Conservation (phyloP, 2,113 vertebrate species). For the Xerus inauris region DNA sequence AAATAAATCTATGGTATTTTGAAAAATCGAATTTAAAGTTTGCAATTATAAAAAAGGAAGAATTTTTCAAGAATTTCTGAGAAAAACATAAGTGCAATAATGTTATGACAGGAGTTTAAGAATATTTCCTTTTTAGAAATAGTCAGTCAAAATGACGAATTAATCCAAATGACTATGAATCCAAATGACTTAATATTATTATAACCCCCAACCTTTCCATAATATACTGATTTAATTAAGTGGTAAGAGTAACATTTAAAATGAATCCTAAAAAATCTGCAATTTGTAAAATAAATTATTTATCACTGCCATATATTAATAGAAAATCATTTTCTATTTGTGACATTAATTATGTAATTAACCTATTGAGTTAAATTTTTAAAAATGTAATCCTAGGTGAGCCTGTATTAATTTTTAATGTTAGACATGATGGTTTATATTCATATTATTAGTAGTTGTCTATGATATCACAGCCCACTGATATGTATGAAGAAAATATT, state of each 20-base stretch:
- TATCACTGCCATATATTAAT: neutral
- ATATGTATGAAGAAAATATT: neutral
- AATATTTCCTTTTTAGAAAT: neutral
- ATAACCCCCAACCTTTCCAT: neutral
- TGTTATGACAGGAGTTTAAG: neutral
- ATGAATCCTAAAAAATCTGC: neutral
- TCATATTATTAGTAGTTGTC: neutral
- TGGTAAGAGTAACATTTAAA: neutral
- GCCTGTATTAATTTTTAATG: neutral
- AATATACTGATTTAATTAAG: conserved; percentile 61
- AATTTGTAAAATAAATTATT: conserved; percentile 41
- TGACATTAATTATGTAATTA: conserved; percentile 41
- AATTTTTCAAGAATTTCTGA: conserved; percentile 32
- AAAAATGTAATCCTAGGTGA: neutral
- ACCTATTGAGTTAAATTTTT: neutral
- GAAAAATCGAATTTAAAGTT: conserved; percentile 53
- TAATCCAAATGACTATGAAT: conserved; percentile 53
- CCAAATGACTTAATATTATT: conserved; percentile 43
- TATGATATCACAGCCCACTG: neutral
- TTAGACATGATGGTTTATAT: neutral
- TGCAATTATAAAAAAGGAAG: neutral
- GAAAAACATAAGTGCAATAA: neutral
- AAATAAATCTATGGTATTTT: conserved; percentile 54
- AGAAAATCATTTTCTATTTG: conserved; percentile 8
- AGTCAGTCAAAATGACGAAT: conserved; percentile 35